phyloP scores from a whole-genome alignment of 2,113 vertebrate genomes.

The Setophaga coronata region DNA sequence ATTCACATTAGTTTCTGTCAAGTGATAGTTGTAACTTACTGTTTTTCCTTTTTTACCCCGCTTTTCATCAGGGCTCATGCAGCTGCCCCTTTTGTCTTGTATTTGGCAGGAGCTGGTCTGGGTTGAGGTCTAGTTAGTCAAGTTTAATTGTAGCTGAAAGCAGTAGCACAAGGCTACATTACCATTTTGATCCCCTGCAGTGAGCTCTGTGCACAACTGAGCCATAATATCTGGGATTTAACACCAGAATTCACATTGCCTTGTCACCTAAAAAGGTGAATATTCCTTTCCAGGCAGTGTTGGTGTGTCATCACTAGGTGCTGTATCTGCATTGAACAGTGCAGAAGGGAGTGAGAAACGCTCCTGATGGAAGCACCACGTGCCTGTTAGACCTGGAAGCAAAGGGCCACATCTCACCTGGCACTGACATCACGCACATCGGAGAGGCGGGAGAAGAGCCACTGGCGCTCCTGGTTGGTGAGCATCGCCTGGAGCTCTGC shows the following conservation, averaged over 20 bases:
- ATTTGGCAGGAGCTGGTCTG: background rate
- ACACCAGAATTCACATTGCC: background rate
- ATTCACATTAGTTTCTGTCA: conserved; percentile 1
- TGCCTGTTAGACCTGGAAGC: background rate
- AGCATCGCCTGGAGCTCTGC: conserved; percentile 79
- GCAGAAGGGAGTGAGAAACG: background rate
- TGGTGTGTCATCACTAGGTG: background rate
- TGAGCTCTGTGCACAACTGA: background rate
- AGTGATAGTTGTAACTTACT: background rate
- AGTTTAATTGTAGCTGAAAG: background rate
- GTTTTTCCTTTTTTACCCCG: rapidly evolving
- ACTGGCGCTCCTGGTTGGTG: conserved; percentile 88
- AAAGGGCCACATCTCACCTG: conserved; percentile 72
- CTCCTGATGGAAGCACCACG: background rate
- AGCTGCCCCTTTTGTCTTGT: background rate
- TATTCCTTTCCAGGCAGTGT: background rate
- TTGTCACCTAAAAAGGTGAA: background rate
- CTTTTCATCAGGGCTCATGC: background rate
- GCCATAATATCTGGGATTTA: background rate
- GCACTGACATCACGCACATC: conserved; percentile 90
- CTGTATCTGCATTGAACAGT: background rate
- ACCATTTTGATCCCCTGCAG: background rate
- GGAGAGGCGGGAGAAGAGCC: conserved; percentile 92
- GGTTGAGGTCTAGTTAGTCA: background rate
- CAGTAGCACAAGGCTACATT: background rate